Evolutionary conservation across 2,888 invertebrate genomes (phyloP).

Genomic region (Calephelis perditalis): DNA sequence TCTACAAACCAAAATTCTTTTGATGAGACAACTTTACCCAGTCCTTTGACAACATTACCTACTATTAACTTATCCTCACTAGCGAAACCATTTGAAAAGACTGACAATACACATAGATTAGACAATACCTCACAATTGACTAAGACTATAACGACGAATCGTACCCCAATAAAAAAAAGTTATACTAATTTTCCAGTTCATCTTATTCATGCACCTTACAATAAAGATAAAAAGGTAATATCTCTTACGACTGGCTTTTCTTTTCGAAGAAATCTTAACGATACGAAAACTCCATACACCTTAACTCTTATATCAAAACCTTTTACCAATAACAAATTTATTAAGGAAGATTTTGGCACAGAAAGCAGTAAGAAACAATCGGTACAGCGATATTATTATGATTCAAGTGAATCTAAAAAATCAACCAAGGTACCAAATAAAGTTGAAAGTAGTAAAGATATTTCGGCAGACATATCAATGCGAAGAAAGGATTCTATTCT

Average conservation of each 20-base stretch:
- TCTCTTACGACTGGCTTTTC: constrained; percentile 73
- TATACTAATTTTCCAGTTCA: constrained; percentile 45
- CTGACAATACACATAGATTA: constrained; percentile 61
- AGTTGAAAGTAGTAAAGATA: constrained; percentile 27
- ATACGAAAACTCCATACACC: constrained; percentile 64
- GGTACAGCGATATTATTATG: constrained; percentile 43
- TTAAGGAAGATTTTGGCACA: constrained; percentile 30
- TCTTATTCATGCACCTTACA: constrained; percentile 43
- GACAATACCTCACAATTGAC: constrained; percentile 54
- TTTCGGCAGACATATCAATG: constrained; percentile 32
- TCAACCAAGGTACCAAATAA: constrained; percentile 33
- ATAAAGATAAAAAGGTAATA: constrained; percentile 51
- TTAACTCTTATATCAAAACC: constrained; percentile 64
- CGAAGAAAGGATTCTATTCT: constrained; percentile 43
- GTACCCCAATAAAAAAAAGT: constrained; percentile 51
- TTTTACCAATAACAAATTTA: constrained; percentile 44
- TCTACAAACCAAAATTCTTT: constrained; percentile 63
- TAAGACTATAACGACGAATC: constrained; percentile 46
- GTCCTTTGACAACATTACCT: constrained; percentile 44
- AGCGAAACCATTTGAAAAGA: constrained; percentile 72
- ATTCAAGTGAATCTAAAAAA: constrained; percentile 39
- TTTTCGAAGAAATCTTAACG: constrained; percentile 59
- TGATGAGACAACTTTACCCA: constrained; percentile 49
- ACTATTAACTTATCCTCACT: constrained; percentile 63
- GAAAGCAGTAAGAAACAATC: constrained; percentile 33